Evolutionary conservation across 2,113 vertebrate species (phyloP), one percentile per base, ranked within the genome.

Genomic region (Regulus satrapa): DNA sequence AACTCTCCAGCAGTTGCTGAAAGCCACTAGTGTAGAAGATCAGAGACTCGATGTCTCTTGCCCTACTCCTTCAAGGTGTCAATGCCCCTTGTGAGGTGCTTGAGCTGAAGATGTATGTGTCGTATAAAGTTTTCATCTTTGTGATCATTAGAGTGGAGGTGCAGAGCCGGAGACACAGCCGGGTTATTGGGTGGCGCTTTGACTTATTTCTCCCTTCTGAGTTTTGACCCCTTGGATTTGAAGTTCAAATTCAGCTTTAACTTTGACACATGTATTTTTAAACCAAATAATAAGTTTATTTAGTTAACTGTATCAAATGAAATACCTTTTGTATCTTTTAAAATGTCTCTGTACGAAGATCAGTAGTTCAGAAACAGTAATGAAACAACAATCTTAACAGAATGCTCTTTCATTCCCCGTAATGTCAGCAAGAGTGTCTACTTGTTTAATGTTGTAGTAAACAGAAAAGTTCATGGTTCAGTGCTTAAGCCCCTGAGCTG

Each of bases 401-500:
- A 95, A 94, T 89, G 69, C 49, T 77, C 85, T 94, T 96, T 94
- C 90, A 94, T 96, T 95, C 87, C 66, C 74, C 20, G 17, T 89
- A 92, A 94, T 75, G 89, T 95, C 87, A 95, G 91, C 93, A 94
- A 96, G 69, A 84, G 80, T 94, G 91, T 95, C 94, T 95, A 41
- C 69, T 95, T 92, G 83, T 92, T 95, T 92, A 92, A 96, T 92
- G 93, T 54, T 85, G 95, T 87, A 87, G 93, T 96, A 94, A 96
- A 97, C 84, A 91, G 80, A 87, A 89, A 89, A 85, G 89, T 95
- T 96, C 92, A 96, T 84, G 95, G 93, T 96, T 97, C 95, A 95
- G 71, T 93, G 95, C 88, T 74, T 85, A 92, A 83, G 88, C 68
- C 92, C 83, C 85, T 93, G 88, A 93, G 74, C 94, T 85, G 71